Percentiles rank a stretch among this genome's conserved stretches.
Evolutionary conservation across 2,888 invertebrate species (phyloP).

Genomic region (Polylopha cassiicola): DNA sequence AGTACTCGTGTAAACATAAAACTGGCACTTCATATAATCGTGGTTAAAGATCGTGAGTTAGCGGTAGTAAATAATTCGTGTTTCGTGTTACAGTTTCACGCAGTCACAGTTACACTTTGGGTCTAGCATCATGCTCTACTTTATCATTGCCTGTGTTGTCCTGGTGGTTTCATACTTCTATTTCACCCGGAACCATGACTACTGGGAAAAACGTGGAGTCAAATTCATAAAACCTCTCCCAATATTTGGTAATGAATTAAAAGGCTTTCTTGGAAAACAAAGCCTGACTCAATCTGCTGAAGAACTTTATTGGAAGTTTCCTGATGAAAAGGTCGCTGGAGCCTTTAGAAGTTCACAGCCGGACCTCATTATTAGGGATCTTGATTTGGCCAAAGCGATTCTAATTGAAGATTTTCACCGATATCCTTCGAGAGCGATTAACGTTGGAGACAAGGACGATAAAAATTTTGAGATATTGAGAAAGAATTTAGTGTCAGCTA

Average conservation of each 20-base stretch:
- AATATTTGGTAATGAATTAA: conserved; percentile 6
- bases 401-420: conserved; percentile 11
- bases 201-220: conserved; percentile 17
- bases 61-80: no score
- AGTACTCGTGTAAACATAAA: no score
- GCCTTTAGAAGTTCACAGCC: conserved; percentile 8
- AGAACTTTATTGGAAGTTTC: conserved; percentile 17
- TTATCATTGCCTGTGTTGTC: no score
- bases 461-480: conserved; percentile 23
- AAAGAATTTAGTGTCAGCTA: conserved; percentile 21
- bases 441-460: conserved; percentile 8
- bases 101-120: no score
- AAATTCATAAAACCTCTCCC: conserved; percentile 15
- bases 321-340: conserved; percentile 17
- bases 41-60: no score
- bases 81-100: no score
- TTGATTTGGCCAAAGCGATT: conserved; percentile 22
- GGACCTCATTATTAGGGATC: conserved; percentile 22
- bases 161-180: conserved; percentile 1
- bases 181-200: conserved; percentile 16
- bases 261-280: conserved; percentile 3
- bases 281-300: conserved; percentile 11
- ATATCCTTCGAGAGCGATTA: conserved; percentile 16
- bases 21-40: no score
- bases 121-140: no score